Base-by-base conservation (phyloP, 2,797 vertebrate species). In the Ptychadena robeensis region DNA sequence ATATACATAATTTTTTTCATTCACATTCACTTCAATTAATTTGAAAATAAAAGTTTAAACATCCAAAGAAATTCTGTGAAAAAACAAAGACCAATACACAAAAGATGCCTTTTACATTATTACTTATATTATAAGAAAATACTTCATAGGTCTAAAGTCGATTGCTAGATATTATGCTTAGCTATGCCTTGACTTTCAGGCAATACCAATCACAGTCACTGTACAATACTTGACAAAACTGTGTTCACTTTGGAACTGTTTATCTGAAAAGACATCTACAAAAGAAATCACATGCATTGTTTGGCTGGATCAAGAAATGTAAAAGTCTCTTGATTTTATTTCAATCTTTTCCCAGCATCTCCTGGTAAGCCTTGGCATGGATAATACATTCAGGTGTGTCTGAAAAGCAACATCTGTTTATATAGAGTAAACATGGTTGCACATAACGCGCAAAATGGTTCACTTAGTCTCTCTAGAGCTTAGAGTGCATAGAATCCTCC, bases 271-370 rank as follows among this genome's bases (percentile, higher is more conserved):
- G 68, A 72, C 71, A n/a, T 28, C 69, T 64, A 72, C 67, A 32
- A 27, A 72, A 35, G 69, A 53, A 73, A 64, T 64, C 35, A 37
- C 53, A 64, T 61, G 27, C 53, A 63, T 73, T 80, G 68, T 71
- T 64, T 73, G 79, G 79, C 38, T 14, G 12, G 30, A 80, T 80
- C 59, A 40, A 34, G 59, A 80, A 65, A 72, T 71, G 28, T 63
- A 32, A 80, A 72, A 44, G 40, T 48, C 28, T 44, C 30, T 80
- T 72, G 27, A 72, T 73, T 30, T 65, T 64, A 63, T 37, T 48
- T 34, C 2, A 59, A 63, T 64, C n/a, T 32, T 57, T 18, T 80
- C 61, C 22, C 12, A 44, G n/a, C 18, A 32, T 53, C 53, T 25
- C 35, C n/a, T 1, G 67, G 75, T 27, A 34, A 40, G 18, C 14